Evolutionary conservation across 2,797 vertebrate genomes (phyloP).

Genomic region (Pangasius sanitwongsei): DNA sequence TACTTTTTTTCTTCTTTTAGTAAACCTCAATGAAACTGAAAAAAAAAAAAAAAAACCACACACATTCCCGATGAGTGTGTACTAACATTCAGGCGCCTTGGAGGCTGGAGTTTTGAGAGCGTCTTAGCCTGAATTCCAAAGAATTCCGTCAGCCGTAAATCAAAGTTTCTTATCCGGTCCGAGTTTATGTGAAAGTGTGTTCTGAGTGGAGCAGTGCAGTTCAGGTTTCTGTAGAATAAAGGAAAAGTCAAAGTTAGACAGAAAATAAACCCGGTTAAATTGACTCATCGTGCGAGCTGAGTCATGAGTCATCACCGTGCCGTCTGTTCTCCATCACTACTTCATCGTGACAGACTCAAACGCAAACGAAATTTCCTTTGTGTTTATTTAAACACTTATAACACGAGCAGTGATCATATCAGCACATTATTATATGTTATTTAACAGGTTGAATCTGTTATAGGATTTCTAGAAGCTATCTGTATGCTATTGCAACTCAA

Average conservation of each 20-base stretch:
- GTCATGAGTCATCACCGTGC: background rate
- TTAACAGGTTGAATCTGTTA: background rate
- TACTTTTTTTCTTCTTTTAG: background rate
- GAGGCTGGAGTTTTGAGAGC: conserved; percentile 1
- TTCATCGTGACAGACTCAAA: background rate
- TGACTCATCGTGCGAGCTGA: background rate
- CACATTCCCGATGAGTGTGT: background rate
- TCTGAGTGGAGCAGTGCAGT: background rate
- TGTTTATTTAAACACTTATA: background rate
- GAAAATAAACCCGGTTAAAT: too few species aligned
- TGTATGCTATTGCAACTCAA: background rate
- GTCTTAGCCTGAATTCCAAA: conserved; percentile 45
- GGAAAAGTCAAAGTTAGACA: background rate
- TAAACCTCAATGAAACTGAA: background rate
- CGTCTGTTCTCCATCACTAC: background rate
- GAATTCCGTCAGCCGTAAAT: conserved; percentile 45
- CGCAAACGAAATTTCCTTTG: too few species aligned
- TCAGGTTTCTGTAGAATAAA: background rate
- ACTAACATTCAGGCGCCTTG: background rate
- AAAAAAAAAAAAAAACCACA: background rate
- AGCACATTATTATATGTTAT: background rate
- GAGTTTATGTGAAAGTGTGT: conserved; percentile 18
- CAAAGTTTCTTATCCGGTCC: conserved; percentile 17
- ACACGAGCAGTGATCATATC: background rate
- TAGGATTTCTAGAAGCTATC: background rate